Conservation (phyloP, 2,797 vertebrate genomes). For the Gallinago stenura region DNA sequence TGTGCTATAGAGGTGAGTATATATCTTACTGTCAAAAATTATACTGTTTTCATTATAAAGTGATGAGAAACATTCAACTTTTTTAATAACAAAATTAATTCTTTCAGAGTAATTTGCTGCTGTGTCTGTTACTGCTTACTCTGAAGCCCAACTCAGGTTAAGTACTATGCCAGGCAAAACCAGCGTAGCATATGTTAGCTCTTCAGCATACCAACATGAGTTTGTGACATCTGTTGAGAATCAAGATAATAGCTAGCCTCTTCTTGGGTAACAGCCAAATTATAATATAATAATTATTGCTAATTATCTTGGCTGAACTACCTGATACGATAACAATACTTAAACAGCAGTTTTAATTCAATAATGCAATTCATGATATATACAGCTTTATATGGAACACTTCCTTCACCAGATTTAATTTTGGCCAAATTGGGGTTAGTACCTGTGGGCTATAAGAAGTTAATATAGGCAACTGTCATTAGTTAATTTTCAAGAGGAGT, state of each 20-base stretch:
- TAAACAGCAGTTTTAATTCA: background rate
- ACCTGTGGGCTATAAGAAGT: background rate
- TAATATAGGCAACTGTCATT: background rate
- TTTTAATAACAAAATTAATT: background rate
- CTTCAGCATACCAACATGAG: background rate
- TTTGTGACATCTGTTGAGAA: background rate
- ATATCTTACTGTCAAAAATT: too few species aligned
- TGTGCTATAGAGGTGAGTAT: background rate
- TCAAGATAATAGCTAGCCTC: background rate
- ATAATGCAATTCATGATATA: background rate
- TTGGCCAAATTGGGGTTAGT: background rate
- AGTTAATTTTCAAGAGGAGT: background rate
- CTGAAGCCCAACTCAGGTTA: background rate
- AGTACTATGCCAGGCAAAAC: background rate
- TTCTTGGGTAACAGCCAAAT: background rate
- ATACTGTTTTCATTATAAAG: too few species aligned
- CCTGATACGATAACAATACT: background rate
- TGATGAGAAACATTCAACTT: background rate
- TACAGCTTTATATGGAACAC: background rate
- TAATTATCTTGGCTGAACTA: background rate
- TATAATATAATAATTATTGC: background rate
- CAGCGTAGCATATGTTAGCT: accelerated
- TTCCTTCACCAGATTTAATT: background rate
- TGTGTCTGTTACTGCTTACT: background rate
- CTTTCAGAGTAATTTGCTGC: background rate